Conservation (phyloP, 1,140 invertebrate species). For the Tetragnatha versicolor region DNA sequence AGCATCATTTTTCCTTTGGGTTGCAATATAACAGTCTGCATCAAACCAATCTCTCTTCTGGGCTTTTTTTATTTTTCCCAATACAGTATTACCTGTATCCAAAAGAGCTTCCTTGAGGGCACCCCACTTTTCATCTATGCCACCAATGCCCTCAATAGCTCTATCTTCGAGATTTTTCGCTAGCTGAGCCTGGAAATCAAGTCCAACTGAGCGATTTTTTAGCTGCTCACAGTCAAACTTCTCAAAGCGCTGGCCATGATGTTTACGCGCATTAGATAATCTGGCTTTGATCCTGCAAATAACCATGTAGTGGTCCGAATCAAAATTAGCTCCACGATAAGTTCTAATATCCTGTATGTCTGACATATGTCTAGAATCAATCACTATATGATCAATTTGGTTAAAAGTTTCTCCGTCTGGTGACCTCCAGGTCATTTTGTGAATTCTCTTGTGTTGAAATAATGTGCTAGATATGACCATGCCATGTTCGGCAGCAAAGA, state of each 20-base stretch:
- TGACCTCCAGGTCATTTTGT: neutral
- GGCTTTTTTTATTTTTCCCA: neutral
- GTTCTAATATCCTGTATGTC: neutral
- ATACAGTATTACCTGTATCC: too few species aligned
- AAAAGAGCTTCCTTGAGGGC: neutral
- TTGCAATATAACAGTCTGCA: too few species aligned
- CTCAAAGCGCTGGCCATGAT: neutral
- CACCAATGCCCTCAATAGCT: neutral
- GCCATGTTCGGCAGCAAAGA: neutral
- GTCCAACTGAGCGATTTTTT: neutral
- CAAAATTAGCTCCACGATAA: neutral
- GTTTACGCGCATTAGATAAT: neutral
- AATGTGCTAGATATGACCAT: neutral
- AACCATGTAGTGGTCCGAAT: neutral
- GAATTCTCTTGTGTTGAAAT: conserved; percentile 2
- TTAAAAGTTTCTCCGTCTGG: neutral
- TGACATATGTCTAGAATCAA: neutral
- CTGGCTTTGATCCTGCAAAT: neutral
- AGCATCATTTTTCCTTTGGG: neutral
- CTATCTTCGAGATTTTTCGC: neutral
- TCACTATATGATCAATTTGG: conserved; percentile 4
- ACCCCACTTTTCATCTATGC: neutral
- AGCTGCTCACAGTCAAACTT: neutral
- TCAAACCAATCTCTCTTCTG: neutral
- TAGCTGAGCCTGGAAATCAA: neutral